Conservation (phyloP, 1,140 invertebrate genomes). For the Lucilia sericata region DNA sequence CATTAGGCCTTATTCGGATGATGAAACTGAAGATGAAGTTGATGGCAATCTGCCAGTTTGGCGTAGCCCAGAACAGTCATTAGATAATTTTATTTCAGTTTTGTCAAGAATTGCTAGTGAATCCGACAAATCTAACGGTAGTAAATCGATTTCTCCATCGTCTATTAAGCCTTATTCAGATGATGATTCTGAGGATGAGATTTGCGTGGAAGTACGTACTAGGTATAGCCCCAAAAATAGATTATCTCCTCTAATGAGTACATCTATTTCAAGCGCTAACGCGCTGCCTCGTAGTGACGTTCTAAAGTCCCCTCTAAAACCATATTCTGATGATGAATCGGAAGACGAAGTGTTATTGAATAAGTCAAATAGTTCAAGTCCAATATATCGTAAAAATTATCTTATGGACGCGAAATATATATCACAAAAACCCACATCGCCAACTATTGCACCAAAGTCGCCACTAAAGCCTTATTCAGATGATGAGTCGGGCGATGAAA, state of each 20-base stretch:
- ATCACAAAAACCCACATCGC: not conserved
- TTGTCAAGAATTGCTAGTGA: not conserved
- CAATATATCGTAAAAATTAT: too few species aligned
- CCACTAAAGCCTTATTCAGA: not conserved
- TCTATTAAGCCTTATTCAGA: conserved; percentile 13
- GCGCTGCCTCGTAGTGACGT: not conserved
- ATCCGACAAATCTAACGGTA: not conserved
- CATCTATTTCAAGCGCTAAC: not conserved
- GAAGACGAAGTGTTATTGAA: not conserved
- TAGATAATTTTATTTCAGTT: not conserved
- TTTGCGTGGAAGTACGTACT: not conserved
- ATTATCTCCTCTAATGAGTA: too few species aligned
- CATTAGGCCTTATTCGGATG: not conserved
- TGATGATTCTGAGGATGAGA: conserved; percentile 29
- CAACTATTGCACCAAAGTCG: not conserved
- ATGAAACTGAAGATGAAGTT: conserved; percentile 6
- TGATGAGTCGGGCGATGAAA: conserved; percentile 30
- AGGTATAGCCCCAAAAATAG: not conserved
- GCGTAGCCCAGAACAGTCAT: not conserved
- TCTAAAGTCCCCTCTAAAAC: not conserved
- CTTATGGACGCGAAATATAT: too few species aligned
- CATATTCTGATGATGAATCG: conserved; percentile 5
- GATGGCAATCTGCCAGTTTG: not conserved
- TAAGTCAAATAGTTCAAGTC: not conserved
- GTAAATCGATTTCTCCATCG: not conserved